Base-by-base conservation (phyloP, 2,888 invertebrate genomes). In the Mycalesis mineus region DNA sequence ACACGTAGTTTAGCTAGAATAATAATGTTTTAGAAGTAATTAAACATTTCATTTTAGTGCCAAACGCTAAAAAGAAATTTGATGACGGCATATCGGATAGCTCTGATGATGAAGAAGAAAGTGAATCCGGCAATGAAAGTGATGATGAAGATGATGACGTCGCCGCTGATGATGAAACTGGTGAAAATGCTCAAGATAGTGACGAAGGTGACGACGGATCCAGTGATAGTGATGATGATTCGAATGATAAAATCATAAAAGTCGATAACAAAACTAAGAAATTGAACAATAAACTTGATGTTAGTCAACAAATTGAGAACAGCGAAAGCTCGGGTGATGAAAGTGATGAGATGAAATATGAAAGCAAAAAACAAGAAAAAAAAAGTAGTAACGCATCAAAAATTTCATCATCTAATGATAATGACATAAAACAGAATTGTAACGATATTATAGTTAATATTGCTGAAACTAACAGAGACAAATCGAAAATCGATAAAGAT, bases 61-160 rank as follows among this genome's bases (percentile, higher is more conserved):
- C 88, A 42, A 88, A 87, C 44, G 71, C 81, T 2, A 84, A 82
- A 65, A 78, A 78, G 5, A 82, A 84, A 62, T 87, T 79, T 39
- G 73, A 88, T 15, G 87, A 85, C 57, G 87, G 86, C 0, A 68
- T 88, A 63, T 86, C 88, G 1, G 88, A 87, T 57, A 82, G 81
- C 39, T 86, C 84, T 64, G 77, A 85, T 41, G 77, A 74, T 48
- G 84, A 81, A 40, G 40, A 39, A 7, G 74, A 67, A 11, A 73
- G 84, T 55, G 71, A 77, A 8, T 72, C 77, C 8, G 71, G 70
- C 55, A 68, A 72, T 36, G 68, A 67, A 44, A 68, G 64, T 55
- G 62, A 48, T 39, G 67, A 65, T 36, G 82, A 80, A 28, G 55
- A 56, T 1, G 54, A 58, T 44, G 57, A 63, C 31, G 37, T 47